A percentile compares a stretch with the other conserved stretches of the same genome.
These are phyloP conservation scores for Poecilia velifera DNA, from an alignment of 2,797 vertebrate genomes.

Conservation along the genomic window DNA sequence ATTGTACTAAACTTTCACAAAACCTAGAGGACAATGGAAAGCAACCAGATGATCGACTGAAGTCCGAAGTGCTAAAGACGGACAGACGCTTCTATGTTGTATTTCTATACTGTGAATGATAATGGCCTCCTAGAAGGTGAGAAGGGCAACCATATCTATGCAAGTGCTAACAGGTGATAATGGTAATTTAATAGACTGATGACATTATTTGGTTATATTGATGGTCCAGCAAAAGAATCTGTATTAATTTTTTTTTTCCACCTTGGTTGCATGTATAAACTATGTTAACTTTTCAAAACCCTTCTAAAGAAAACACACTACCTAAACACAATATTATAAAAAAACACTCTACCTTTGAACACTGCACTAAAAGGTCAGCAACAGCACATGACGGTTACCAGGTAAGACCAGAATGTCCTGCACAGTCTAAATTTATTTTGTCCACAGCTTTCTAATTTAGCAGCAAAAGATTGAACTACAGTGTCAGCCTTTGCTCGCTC, in stretches of 20 bases:
- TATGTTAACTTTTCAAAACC: background rate
- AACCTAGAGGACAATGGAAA: background rate
- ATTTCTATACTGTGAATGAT: conserved; percentile 2
- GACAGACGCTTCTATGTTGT: background rate
- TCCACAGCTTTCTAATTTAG: conserved; percentile 55
- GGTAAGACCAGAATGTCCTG: conserved; percentile 28
- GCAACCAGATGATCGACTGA: background rate
- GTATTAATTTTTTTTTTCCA: background rate
- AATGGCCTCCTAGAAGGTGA: background rate
- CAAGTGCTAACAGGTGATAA: background rate
- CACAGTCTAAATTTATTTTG: conserved; percentile 49
- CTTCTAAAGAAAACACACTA: background rate
- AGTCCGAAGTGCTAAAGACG: background rate
- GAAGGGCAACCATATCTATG: background rate
- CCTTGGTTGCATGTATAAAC: background rate
- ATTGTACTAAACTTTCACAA: background rate
- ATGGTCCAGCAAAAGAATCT: background rate
- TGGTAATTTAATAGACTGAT: background rate
- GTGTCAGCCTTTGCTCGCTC: conserved; percentile 60
- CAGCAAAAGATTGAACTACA: conserved; percentile 52
- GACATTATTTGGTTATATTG: background rate
- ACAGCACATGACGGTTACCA: conserved; percentile 19
- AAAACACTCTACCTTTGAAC: conserved; percentile 7
- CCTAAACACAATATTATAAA: background rate
- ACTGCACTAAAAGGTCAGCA: background rate